A percentile compares a stretch with the other conserved stretches of the same genome.
These are phyloP conservation scores for Alcis repandata DNA, from an alignment of 2,888 invertebrate genomes.

Conservation along the genomic window DNA sequence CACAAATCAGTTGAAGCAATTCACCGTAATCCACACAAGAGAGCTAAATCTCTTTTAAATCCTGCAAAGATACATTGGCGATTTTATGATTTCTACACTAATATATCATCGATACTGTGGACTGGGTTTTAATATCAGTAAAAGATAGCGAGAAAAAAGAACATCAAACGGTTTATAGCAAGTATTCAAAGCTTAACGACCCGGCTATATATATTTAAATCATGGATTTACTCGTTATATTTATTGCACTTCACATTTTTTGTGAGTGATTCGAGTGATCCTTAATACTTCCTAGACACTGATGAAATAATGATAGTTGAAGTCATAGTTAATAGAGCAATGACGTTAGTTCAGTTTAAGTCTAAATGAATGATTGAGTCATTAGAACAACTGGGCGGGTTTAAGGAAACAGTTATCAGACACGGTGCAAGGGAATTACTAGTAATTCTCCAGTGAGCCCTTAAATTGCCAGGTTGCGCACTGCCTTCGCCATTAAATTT, in stretches of 20 bases:
- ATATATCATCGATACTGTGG: conserved; percentile 21
- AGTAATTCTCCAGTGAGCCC: conserved; percentile 50
- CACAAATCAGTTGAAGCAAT: conserved; percentile 69
- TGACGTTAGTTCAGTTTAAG: conserved; percentile 48
- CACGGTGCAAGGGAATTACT: conserved; percentile 44
- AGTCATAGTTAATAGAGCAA: conserved; percentile 36
- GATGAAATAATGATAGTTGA: conserved; percentile 44
- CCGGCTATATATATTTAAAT: conserved; percentile 19
- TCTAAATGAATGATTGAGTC: conserved; percentile 54
- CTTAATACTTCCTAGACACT: conserved; percentile 19
- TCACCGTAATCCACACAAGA: conserved; percentile 71
- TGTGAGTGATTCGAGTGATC: neutral
- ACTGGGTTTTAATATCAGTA: conserved; percentile 18
- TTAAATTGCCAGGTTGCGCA: conserved; percentile 36
- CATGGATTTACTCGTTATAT: conserved; percentile 11
- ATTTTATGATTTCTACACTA: conserved; percentile 59
- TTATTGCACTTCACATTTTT: conserved; percentile 2
- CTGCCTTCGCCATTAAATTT: conserved; percentile 25
- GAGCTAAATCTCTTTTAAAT: conserved; percentile 65
- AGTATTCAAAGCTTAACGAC: conserved; percentile 19
- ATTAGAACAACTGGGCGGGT: conserved; percentile 60
- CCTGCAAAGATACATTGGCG: conserved; percentile 63
- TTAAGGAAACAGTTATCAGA: conserved; percentile 59
- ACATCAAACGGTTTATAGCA: conserved; percentile 21
- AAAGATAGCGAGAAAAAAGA: conserved; percentile 20